Conservation (phyloP, 2,797 vertebrate genomes). For the Gobionotothen gibberifrons region DNA sequence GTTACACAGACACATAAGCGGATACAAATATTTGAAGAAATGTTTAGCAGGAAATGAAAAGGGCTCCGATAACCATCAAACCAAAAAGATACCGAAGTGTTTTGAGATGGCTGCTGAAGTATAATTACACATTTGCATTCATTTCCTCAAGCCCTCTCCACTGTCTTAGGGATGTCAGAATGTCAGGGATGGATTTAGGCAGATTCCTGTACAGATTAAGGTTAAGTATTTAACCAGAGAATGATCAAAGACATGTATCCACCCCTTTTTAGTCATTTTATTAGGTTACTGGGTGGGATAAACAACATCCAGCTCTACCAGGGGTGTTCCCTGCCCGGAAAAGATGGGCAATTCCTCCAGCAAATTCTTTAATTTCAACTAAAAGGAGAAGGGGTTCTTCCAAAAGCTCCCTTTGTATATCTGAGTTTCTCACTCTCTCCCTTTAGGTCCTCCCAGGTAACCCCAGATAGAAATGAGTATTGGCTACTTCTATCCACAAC, state of each 20-base stretch:
- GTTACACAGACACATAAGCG: conserved; percentile 30
- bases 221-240: conserved; percentile 48
- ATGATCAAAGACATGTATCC: conserved; percentile 41
- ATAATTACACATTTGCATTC: conserved; percentile 66
- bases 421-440: background rate
- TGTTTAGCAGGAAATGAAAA: conserved; percentile 70
- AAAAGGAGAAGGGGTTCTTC: conserved; percentile 17
- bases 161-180: conserved; percentile 44
- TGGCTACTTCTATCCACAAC: background rate
- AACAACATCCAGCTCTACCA: conserved; percentile 10
- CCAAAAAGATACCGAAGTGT: conserved; percentile 24
- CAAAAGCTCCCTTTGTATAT: conserved; percentile 2
- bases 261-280: conserved; percentile 22
- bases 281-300: conserved; percentile 2
- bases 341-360: conserved; percentile 9
- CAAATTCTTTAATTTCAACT: conserved; percentile 29
- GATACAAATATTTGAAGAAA: conserved; percentile 37
- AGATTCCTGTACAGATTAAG: conserved; percentile 34
- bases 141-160: conserved; percentile 52
- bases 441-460: background rate
- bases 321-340: conserved; percentile 7
- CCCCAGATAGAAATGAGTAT: background rate
- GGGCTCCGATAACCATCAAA: conserved; percentile 61
- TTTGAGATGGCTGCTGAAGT: conserved; percentile 30
- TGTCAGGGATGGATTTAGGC: conserved; percentile 27